Base-by-base conservation (phyloP, 1,140 invertebrate species). In the Bathynomus jamesi region DNA sequence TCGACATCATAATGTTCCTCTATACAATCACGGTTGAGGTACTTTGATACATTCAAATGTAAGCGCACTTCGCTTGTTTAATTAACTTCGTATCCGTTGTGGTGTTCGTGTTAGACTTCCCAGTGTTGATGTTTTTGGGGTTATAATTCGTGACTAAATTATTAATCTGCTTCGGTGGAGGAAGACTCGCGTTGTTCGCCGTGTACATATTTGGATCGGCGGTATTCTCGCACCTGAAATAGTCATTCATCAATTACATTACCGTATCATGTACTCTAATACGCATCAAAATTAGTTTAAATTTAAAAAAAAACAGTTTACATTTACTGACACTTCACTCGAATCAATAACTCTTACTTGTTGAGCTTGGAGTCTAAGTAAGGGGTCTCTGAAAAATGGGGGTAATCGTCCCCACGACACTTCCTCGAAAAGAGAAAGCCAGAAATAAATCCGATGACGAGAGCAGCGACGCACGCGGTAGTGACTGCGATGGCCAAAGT, bases 401-500 rank as follows among this genome's bases (percentile, higher is more conserved):
- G 68, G 74, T 79, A 80, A 40, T 88, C 83, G 21, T 84, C 86
- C 72, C 87, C 87, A 25, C 90, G 87, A 53, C 74, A 74, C 46
- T 74, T 76, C 74, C 90, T 86, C 8, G 90, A 91, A 81, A 93
- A 91, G 77, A 91, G 86, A 81, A 92, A 93, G 3, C 91, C 91
- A 67, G 88, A 88, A 53, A 91, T 87, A 81, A 93, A 93, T 32
- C 92, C 91, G 31, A 92, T 85, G 79, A 92, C 87, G 61, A 93
- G 83, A 2, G 91, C 91, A 62, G 89, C 87, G 61, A 93, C 83
- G 78, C 91, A 90, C 8, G 90, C 89, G 4, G 88, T 89, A 25
- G 90, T 87, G 11, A 92, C 87, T 4, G 90, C 90, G 62, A 92
- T 89, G 27, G 90, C 88, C 62, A 93, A 81, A 0, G 90, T 90